A percentile compares a stretch with the other conserved stretches of the same genome.
Evolutionary conservation across 1,140 invertebrate species (phyloP).

Genomic region (Dendrolimus punctatus): DNA sequence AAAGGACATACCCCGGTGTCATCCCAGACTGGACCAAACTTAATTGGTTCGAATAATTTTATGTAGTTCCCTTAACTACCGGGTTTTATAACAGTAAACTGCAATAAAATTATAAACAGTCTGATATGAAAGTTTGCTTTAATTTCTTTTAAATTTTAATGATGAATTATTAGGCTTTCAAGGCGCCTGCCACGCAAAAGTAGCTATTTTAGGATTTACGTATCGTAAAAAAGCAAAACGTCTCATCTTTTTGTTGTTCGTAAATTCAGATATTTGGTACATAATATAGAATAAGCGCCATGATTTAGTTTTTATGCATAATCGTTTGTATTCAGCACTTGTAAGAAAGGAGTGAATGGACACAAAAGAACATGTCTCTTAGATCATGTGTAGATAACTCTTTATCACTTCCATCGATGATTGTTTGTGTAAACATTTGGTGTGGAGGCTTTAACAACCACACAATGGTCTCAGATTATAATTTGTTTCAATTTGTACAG

Average conservation of each 20-base stretch:
- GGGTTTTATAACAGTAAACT: slow-evolving; percentile 35
- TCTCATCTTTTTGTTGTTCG: too few relatives aligned
- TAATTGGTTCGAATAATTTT: slow-evolving; percentile 45
- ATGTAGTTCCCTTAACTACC: slow-evolving; percentile 32
- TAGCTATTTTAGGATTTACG: too few relatives aligned
- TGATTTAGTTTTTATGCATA: too few relatives aligned
- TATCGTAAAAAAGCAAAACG: too few relatives aligned
- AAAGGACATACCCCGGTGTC: slow-evolving; percentile 38
- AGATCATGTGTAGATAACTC: slow-evolving; percentile 21
- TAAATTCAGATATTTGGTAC: too few relatives aligned
- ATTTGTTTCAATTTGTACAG: too few relatives aligned
- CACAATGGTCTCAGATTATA: too few relatives aligned
- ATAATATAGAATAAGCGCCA: too few relatives aligned
- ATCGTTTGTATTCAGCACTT: too few relatives aligned
- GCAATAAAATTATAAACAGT: slow-evolving; percentile 28
- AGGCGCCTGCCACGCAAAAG: too few relatives aligned
- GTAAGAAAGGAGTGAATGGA: slow-evolving; percentile 23
- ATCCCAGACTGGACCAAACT: slow-evolving; percentile 25
- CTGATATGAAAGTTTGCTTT: slow-evolving; percentile 17
- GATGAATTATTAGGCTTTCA: too few relatives aligned
- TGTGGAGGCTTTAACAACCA: neutral
- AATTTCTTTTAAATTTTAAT: slow-evolving; percentile 14
- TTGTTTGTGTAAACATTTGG: slow-evolving; percentile 1
- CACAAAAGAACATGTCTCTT: slow-evolving; percentile 21
- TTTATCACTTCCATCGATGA: slow-evolving; percentile 13